Conservation (phyloP, 2,888 invertebrate genomes). For the Diarsia rubi region DNA sequence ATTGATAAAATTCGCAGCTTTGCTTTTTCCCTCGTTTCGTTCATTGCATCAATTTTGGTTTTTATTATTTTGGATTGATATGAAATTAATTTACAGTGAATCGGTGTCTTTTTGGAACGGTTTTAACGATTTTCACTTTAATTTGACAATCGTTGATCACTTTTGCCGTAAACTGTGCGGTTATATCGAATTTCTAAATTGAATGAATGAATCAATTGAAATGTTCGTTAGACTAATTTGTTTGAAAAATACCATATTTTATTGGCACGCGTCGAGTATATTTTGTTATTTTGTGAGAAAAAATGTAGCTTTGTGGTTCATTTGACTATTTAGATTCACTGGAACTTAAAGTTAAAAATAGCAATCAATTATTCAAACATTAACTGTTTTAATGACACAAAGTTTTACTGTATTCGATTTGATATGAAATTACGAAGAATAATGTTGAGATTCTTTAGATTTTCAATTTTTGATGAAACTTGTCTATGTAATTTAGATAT, state of each 20-base stretch:
- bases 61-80: conserved; percentile 44
- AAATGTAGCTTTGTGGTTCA: conserved; percentile 5
- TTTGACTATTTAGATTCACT: not conserved
- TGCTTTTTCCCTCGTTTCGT: conserved; percentile 26
- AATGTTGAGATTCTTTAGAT: not conserved
- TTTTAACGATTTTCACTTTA: conserved; percentile 34
- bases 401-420: not conserved
- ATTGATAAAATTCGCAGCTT: conserved; percentile 44
- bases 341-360: not conserved
- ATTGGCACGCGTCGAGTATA: conserved; percentile 35
- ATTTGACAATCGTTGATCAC: conserved; percentile 31
- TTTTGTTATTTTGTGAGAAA: not conserved
- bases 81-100: conserved; percentile 38
- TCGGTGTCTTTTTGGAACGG: conserved; percentile 21
- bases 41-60: conserved; percentile 36
- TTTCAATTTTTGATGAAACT: not conserved
- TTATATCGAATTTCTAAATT: conserved; percentile 51
- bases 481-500: not conserved
- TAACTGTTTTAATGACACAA: not conserved
- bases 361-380: not conserved
- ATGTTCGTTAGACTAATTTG: conserved; percentile 55
- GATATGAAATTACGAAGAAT: not conserved
- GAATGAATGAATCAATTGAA: too few species aligned
- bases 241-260: conserved; percentile 30
- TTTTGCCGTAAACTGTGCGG: conserved; percentile 25